A percentile compares a stretch with the other conserved stretches of the same genome.
phyloP scores from a whole-genome alignment of 2,113 vertebrate species.

The Setophaga petechia region DNA sequence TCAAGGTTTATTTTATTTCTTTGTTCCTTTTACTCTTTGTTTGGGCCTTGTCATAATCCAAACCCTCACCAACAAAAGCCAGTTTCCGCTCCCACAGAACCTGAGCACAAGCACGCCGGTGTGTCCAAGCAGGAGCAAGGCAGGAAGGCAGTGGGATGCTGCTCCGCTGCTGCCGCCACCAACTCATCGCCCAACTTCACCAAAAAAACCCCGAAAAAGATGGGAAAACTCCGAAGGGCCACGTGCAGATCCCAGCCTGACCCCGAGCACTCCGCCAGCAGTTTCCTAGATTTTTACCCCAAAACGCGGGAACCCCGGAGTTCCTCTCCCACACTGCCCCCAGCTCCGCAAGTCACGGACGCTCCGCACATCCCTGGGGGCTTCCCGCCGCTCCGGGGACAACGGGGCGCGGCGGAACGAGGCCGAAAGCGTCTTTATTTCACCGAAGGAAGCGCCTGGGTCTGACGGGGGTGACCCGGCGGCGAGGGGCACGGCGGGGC shows the following conservation, averaged over 20 bases:
- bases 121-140: accelerated
- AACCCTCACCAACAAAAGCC: neutral
- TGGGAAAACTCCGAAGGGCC: neutral
- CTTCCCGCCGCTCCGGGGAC: accelerated
- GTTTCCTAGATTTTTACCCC: neutral
- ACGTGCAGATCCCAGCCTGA: neutral
- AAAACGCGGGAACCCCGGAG: neutral
- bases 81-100: accelerated
- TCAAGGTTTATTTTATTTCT: neutral
- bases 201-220: neutral
- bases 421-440: neutral
- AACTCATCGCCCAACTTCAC: neutral
- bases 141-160: neutral
- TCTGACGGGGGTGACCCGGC: accelerated
- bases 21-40: neutral
- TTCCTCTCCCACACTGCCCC: neutral
- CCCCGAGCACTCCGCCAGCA: neutral
- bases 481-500: neutral
- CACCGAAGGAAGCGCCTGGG: accelerated
- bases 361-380: neutral
- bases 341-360: neutral
- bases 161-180: neutral
- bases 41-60: neutral
- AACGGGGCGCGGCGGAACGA: neutral
- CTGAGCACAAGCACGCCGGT: accelerated